Evolutionary conservation across 2,888 invertebrate genomes (phyloP).

Genomic region (Heteromurus nitidus): DNA sequence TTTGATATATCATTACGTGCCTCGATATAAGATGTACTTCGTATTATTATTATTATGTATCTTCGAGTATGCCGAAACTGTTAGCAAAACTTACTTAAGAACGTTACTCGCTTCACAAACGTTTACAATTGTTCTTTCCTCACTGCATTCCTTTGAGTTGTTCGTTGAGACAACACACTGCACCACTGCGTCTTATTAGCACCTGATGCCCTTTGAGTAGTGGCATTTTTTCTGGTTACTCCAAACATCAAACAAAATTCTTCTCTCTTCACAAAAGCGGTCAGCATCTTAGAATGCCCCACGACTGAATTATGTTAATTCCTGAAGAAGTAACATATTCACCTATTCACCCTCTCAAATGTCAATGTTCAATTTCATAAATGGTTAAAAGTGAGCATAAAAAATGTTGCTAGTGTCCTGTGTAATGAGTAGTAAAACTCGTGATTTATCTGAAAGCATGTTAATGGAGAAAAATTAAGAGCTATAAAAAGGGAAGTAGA

Average conservation of each 20-base stretch:
- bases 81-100: no score
- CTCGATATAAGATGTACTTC: background rate
- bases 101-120: no score
- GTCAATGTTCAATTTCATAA: no score
- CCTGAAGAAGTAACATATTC: background rate
- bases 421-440: slow-evolving; percentile 33
- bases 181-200: background rate
- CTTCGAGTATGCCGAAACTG: no score
- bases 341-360: no score
- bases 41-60: no score
- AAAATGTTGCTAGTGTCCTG: background rate
- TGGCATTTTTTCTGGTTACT: no score
- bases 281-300: no score
- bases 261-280: background rate
- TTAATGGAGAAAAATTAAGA: slow-evolving; percentile 62
- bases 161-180: background rate
- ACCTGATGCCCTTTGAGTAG: background rate
- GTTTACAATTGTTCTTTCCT: background rate
- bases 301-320: background rate
- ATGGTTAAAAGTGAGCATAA: no score
- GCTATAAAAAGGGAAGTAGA: slow-evolving; percentile 54
- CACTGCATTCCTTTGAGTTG: background rate
- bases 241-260: background rate
- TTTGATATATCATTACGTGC: background rate
- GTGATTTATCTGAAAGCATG: slow-evolving; percentile 57